Evolutionary conservation across 92 coral and sea anemone genomes (phyloP).

Genomic region (Zoanthus gigantus): DNA sequence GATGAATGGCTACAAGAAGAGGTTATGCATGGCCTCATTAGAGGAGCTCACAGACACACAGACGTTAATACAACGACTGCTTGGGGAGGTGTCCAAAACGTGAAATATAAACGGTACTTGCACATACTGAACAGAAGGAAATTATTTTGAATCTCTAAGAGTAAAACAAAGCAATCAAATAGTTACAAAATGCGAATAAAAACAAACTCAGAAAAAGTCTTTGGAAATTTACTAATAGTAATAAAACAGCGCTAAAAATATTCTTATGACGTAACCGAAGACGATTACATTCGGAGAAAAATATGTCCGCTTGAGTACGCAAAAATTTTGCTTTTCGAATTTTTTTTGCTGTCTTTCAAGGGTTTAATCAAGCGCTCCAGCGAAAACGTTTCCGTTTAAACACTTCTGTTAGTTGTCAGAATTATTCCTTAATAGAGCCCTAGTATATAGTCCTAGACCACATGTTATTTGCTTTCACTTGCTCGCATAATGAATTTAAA

Average conservation of each 20-base stretch:
- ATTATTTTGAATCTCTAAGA: not conserved
- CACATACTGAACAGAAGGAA: not conserved
- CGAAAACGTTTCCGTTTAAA: not conserved
- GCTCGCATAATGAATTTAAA: not conserved
- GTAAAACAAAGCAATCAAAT: not conserved
- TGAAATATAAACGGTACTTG: not conserved
- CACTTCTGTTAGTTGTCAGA: not conserved
- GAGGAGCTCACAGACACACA: conserved; percentile 9
- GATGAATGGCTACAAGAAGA: not conserved
- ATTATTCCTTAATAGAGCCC: not conserved
- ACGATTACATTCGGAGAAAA: not conserved
- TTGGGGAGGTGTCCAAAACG: not conserved
- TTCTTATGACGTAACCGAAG: not conserved
- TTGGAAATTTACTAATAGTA: not conserved
- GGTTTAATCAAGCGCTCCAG: too few relatives aligned
- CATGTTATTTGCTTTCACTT: not conserved
- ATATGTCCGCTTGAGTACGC: not conserved
- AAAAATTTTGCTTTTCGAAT: not conserved
- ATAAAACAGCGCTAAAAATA: not conserved
- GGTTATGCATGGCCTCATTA: not conserved
- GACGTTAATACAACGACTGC: not conserved
- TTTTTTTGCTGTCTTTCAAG: too few relatives aligned
- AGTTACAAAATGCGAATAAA: too few relatives aligned
- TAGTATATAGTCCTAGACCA: not conserved
- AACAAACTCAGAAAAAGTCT: not conserved